Evolutionary conservation across 1,140 invertebrate genomes (phyloP).

Genomic region (Apis dorsata): DNA sequence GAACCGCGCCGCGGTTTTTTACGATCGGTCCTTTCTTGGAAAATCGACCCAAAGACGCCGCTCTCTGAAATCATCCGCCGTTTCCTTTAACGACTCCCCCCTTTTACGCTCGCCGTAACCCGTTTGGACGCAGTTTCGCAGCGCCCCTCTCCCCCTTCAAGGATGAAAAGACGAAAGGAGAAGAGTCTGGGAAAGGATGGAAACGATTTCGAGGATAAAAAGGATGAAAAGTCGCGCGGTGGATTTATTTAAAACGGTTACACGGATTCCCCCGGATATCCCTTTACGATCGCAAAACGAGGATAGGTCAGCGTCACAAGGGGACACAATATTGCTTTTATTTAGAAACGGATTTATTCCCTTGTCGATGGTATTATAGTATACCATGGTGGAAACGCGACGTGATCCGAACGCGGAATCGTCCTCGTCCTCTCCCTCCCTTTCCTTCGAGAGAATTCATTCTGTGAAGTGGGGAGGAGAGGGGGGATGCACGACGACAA

Average conservation of each 20-base stretch:
- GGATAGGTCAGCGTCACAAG: not conserved
- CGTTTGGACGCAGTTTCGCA: too few relatives aligned
- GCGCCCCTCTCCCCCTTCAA: too few relatives aligned
- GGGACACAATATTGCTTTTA: not conserved
- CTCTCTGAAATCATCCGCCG: slow-evolving; percentile 11
- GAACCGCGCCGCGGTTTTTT: slow-evolving; percentile 32
- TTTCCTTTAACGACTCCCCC: not conserved
- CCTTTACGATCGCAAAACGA: not conserved
- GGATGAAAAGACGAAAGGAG: too few relatives aligned
- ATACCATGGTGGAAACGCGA: not conserved
- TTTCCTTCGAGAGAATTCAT: too few relatives aligned
- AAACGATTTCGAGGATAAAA: too few relatives aligned
- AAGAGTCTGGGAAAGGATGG: too few relatives aligned
- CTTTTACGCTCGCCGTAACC: too few relatives aligned
- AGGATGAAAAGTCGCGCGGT: too few relatives aligned
- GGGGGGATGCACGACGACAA: too few relatives aligned
- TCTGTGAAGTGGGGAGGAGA: too few relatives aligned
- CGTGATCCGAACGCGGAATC: not conserved
- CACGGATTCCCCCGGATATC: not conserved
- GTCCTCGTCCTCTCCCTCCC: too few relatives aligned
- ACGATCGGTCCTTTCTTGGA: slow-evolving; percentile 25
- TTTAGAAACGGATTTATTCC: not conserved
- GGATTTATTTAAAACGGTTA: not conserved
- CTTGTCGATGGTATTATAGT: not conserved
- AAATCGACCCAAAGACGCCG: not conserved